Conservation (phyloP, 2,888 invertebrate genomes). For the Argyresthia albistria region DNA sequence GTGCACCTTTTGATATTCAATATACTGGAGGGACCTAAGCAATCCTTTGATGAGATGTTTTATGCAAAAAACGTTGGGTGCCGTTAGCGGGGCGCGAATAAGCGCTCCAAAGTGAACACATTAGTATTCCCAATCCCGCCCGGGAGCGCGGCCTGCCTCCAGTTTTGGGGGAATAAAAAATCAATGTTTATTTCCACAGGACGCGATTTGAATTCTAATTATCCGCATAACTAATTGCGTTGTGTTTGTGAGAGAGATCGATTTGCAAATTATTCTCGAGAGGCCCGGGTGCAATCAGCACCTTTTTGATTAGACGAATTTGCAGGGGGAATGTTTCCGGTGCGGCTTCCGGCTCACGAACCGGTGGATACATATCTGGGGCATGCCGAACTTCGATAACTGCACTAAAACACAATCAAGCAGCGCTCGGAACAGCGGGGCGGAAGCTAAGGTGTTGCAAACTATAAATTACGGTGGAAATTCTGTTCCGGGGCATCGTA, state of each 20-base stretch:
- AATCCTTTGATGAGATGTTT: constrained; percentile 74
- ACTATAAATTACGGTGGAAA: constrained; percentile 63
- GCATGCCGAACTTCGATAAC: constrained; percentile 1
- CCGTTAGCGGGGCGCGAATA: constrained; percentile 66
- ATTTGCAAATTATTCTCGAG: constrained; percentile 31
- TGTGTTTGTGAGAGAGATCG: constrained; percentile 45
- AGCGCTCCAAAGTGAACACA: constrained; percentile 68
- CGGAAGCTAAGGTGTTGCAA: constrained; percentile 41
- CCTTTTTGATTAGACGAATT: background rate
- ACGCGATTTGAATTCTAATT: constrained; percentile 68
- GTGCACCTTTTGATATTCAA: constrained; percentile 71
- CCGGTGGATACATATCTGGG: background rate
- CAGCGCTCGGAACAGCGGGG: constrained; percentile 12
- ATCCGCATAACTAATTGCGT: constrained; percentile 60
- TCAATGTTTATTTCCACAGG: constrained; percentile 66
- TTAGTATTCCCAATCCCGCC: constrained; percentile 61
- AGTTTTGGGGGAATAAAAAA: constrained; percentile 68
- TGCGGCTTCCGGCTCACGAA: background rate
- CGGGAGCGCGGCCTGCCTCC: constrained; percentile 41
- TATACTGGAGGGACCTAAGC: constrained; percentile 63
- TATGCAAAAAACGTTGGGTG: constrained; percentile 70
- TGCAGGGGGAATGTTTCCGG: no score
- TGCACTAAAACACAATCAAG: constrained; percentile 4
- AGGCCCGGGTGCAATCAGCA: constrained; percentile 16
- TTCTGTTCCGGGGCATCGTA: constrained; percentile 48